These are phyloP conservation scores for Andrena bicolor DNA, from an alignment of 2,888 invertebrate genomes.

Conservation along the genomic window DNA sequence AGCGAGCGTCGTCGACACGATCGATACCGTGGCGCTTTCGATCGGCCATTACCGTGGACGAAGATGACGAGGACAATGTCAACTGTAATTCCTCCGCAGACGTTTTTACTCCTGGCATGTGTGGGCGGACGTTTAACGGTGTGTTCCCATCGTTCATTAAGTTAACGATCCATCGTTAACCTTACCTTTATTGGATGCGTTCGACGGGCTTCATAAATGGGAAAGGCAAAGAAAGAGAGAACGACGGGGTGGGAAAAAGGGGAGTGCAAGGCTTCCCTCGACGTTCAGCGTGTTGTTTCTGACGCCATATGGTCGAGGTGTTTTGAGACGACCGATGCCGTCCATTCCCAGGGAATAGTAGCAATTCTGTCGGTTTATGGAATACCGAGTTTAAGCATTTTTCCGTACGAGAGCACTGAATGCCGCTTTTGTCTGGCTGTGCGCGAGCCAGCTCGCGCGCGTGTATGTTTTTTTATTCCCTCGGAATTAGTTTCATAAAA, in stretches of 20 bases:
- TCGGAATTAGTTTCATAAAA: conserved; percentile 23
- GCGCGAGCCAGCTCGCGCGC: neutral
- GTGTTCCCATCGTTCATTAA: conserved; percentile 81
- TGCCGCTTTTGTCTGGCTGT: conserved; percentile 3
- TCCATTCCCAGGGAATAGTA: conserved; percentile 53
- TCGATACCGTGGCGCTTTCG: conserved; percentile 54
- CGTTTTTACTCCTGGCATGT: conserved; percentile 67
- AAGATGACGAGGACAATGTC: conserved; percentile 61
- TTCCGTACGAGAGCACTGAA: conserved; percentile 8
- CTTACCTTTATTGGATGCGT: conserved; percentile 81
- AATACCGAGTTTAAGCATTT: conserved; percentile 50
- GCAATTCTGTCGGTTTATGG: conserved; percentile 52
- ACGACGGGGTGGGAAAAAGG: no score
- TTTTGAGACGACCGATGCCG: conserved; percentile 57
- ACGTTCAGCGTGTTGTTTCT: conserved; percentile 43
- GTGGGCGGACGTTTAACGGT: conserved; percentile 73
- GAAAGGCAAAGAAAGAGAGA: conserved; percentile 8
- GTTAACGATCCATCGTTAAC: conserved; percentile 82
- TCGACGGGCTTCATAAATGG: conserved; percentile 69
- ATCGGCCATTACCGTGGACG: conserved; percentile 60
- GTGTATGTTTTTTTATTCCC: conserved; percentile 17
- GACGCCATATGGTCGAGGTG: conserved; percentile 55
- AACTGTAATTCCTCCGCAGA: conserved; percentile 63
- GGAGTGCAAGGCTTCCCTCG: conserved; percentile 35
- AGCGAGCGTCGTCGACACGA: conserved; percentile 11